phyloP scores from a whole-genome alignment of 1,140 invertebrate genomes.

The Ditylenchus dipsaci region DNA sequence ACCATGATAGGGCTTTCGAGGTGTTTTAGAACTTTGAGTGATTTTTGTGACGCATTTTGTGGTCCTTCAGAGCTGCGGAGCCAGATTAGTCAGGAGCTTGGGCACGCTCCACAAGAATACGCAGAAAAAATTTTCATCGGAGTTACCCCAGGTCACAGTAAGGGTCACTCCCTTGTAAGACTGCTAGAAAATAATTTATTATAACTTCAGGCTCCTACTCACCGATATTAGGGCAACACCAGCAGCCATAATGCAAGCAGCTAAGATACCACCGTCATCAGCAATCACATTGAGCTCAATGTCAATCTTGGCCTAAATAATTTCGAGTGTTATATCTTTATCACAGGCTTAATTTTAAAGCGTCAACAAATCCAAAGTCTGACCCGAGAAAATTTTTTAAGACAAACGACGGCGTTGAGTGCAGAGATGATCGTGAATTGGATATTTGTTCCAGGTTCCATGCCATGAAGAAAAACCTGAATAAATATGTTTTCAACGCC shows the following conservation, averaged over 20 bases:
- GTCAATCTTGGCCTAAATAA: constrained; percentile 36
- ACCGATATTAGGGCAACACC: background rate
- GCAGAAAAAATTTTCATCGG: too few species aligned
- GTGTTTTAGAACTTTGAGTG: too few species aligned
- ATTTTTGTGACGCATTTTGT: too few species aligned
- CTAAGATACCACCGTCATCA: constrained; percentile 36
- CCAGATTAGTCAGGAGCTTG: too few species aligned
- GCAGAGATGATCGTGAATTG: constrained; percentile 18
- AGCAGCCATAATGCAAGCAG: constrained; percentile 28
- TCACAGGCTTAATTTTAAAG: background rate
- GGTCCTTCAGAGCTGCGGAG: too few species aligned
- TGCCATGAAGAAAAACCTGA: constrained; percentile 11
- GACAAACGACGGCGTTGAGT: constrained; percentile 28
- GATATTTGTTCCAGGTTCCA: constrained; percentile 11
- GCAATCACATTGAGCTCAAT: constrained; percentile 40
- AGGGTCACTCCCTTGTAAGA: too few species aligned
- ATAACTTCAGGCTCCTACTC: too few species aligned
- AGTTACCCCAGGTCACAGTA: too few species aligned
- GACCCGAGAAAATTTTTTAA: constrained; percentile 27
- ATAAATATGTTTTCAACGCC: constrained; percentile 9
- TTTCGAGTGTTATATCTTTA: background rate
- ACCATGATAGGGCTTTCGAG: too few species aligned
- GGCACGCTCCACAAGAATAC: too few species aligned
- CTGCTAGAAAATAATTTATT: too few species aligned
- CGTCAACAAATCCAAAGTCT: background rate